A percentile compares a stretch with the other conserved stretches of the same genome.
phyloP scores from a whole-genome alignment of 2,797 vertebrate species.

The Acrossocheilus fasciatus region DNA sequence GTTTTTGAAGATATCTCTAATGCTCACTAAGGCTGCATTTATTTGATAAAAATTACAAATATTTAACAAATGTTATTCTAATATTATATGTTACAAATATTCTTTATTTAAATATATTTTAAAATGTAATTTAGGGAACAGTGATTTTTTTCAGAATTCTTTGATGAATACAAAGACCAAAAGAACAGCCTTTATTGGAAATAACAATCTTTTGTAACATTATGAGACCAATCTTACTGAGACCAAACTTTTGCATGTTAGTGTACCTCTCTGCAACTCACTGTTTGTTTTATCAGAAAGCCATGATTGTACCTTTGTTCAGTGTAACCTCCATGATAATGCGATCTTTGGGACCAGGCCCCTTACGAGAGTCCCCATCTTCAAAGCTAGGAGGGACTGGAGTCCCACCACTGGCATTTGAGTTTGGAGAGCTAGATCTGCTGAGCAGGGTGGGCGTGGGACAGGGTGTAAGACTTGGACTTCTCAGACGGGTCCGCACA shows the following conservation, averaged over 20 bases:
- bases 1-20: background rate
- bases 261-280: background rate
- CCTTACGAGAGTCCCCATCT: conserved; percentile 78
- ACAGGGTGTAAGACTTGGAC: conserved; percentile 93
- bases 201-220: background rate
- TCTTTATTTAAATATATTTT: background rate
- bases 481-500: conserved; percentile 90
- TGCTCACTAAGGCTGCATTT: background rate
- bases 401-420: conserved; percentile 76
- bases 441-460: conserved; percentile 88
- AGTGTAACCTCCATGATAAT: conserved; percentile 96
- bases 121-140: background rate
- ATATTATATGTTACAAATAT: background rate
- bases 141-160: background rate
- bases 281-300: background rate
- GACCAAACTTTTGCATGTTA: background rate
- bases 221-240: background rate
- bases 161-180: no score
- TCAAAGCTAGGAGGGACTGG: conserved; percentile 66
- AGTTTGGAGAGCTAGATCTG: conserved; percentile 90
- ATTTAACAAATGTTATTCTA: background rate
- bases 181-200: background rate
- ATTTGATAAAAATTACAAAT: background rate
- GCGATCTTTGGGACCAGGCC: conserved; percentile 91
- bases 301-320: conserved; percentile 82